phyloP scores from a whole-genome alignment of 23 tunicate species.

The Oikopleura vanhoeffeni region DNA sequence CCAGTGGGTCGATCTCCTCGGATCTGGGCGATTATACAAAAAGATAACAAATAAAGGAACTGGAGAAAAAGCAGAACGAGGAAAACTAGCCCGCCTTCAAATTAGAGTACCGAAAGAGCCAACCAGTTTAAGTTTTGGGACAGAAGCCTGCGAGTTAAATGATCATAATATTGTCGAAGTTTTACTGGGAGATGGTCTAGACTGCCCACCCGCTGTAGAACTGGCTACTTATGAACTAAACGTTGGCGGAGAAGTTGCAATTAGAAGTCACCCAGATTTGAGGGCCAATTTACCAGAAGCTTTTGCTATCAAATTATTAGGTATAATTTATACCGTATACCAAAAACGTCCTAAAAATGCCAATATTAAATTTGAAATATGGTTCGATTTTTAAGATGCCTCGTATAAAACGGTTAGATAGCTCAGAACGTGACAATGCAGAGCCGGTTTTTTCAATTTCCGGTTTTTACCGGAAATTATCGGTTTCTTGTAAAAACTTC shows the following conservation, averaged over 20 bases:
- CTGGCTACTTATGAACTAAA: not conserved
- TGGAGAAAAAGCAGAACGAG: not conserved
- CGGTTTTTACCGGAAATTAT: too few species aligned
- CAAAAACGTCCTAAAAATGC: too few species aligned
- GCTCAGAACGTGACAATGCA: too few species aligned
- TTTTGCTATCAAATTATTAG: not conserved
- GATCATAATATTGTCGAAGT: not conserved
- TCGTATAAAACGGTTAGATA: too few species aligned
- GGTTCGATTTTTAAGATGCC: too few species aligned
- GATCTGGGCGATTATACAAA: not conserved
- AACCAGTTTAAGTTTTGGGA: not conserved
- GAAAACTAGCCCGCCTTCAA: not conserved
- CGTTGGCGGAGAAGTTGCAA: not conserved
- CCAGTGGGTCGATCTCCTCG: not conserved
- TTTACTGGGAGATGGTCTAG: not conserved
- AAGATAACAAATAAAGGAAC: not conserved
- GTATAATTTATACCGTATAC: too few species aligned
- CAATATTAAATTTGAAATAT: too few species aligned
- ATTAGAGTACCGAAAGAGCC: not conserved
- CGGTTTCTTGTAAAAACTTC: too few species aligned
- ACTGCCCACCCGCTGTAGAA: not conserved
- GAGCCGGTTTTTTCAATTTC: too few species aligned
- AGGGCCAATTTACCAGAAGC: not conserved
- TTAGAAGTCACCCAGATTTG: not conserved
- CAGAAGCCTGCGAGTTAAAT: not conserved